Evolutionary conservation across 1,140 invertebrate species (phyloP).

Genomic region (Drosophila ercepeae): DNA sequence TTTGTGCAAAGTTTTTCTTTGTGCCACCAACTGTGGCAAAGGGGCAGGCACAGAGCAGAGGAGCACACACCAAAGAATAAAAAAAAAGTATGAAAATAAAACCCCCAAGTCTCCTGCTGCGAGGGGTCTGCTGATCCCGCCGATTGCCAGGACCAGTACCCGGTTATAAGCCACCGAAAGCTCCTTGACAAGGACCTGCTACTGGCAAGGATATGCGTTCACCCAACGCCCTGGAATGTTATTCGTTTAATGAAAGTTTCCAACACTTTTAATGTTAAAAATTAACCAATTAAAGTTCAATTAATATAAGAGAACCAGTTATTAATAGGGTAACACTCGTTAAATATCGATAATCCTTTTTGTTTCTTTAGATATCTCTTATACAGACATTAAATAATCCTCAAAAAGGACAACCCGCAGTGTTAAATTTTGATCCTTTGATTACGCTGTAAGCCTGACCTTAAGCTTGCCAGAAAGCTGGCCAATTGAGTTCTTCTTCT

Average conservation of each 20-base stretch:
- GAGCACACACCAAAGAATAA: not conserved
- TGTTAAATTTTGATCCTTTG: slow-evolving; percentile 15
- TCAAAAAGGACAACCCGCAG: not conserved
- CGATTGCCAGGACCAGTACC: slow-evolving; percentile 17
- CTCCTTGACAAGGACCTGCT: slow-evolving; percentile 30
- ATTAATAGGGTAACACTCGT: too few relatives aligned
- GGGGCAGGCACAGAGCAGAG: too few relatives aligned
- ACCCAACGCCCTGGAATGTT: not conserved
- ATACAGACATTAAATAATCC: too few relatives aligned
- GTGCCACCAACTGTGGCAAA: slow-evolving; percentile 16
- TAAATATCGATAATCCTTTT: too few relatives aligned
- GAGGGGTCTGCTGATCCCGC: slow-evolving; percentile 35
- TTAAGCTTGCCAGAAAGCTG: slow-evolving; percentile 7
- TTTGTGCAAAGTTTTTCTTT: slow-evolving; percentile 68
- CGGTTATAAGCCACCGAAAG: slow-evolving; percentile 41
- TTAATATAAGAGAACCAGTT: too few relatives aligned
- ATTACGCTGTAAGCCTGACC: slow-evolving; percentile 15
- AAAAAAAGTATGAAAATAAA: slow-evolving; percentile 7
- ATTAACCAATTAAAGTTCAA: too few relatives aligned
- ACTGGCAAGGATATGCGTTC: slow-evolving; percentile 5
- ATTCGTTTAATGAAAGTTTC: not conserved
- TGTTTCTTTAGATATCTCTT: too few relatives aligned
- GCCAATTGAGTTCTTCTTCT: slow-evolving; percentile 35
- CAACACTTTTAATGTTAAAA: not conserved
- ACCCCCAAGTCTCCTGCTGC: slow-evolving; percentile 22